Evolutionary conservation across 1,140 invertebrate species (phyloP), one percentile per base, ranked within the genome.

Genomic region (Elysia chlorotica): DNA sequence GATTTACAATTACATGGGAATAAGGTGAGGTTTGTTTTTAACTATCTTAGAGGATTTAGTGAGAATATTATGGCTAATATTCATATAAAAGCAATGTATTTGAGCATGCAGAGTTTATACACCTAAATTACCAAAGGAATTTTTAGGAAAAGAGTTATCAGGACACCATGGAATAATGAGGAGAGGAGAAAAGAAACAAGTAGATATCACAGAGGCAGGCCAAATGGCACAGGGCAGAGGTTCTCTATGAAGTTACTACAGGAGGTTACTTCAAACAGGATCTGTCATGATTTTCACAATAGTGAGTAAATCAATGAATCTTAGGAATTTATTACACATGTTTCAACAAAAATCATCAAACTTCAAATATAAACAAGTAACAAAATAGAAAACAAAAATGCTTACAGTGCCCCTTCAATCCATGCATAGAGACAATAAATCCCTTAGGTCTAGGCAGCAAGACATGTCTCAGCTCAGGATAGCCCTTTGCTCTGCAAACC

Each of bases 391-490:
- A n/a, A n/a, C n/a, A n/a, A n/a, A n/a, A n/a, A n/a, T n/a, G 72
- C 78, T 78, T 73, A 85, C 82, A 73, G 78, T 85, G 85, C 56
- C 83, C 85, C 76, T 81, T 81, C 69, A 87, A 75, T 10, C 78
- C 82, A 48, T 84, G 78, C 63, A 87, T 79, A 36, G 85, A 82
- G 14, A 81, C 74, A 66, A 85, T 82, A 84, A 99, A 99, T 17
- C 97, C 97, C 86, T 93, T 94, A 2, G 95, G 95, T 63, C 96
- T 89, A n/a, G 97, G 97, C 37, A 95, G 92, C 36, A 99, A 89
- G 88, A 97, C 96, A 84, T 98, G 92, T 79, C 96, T 95, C 35
- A 98, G 88, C 78, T 92, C 86, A 2, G 94, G 92, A 76, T 98
- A 90, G 77, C 94, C 94, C 78, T 94, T 94, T 79, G 96, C 92